phyloP scores from a whole-genome alignment of 1,140 invertebrate genomes.

The Apis mellifera region Amel_HAv3.1 CM009936.2:10841001-10841500 shows the following conservation, averaged over 20 bases:
- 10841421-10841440: not conserved
- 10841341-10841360: not conserved
- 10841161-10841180: not conserved
- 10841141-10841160: not conserved
- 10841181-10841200: not conserved
- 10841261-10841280: too few species aligned
- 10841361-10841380: slow-evolving; percentile 29
- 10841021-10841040: not conserved
- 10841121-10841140: slow-evolving; percentile 4
- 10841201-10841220: not conserved
- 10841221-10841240: not conserved
- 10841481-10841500: slow-evolving; percentile 39
- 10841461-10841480: slow-evolving; percentile 11
- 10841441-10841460: slow-evolving; percentile 18
- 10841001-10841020: not conserved
- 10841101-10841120: slow-evolving; percentile 1
- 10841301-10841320: not conserved
- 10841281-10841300: not conserved
- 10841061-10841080: slow-evolving; percentile 26
- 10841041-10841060: not conserved
- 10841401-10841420: slow-evolving; percentile 14
- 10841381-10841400: slow-evolving; percentile 8
- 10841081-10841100: slow-evolving; percentile 10
- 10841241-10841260: too few species aligned
- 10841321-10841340: not conserved